Evolutionary conservation across 1,140 invertebrate species (phyloP).

Genomic region (Brachionus manjavacas): DNA sequence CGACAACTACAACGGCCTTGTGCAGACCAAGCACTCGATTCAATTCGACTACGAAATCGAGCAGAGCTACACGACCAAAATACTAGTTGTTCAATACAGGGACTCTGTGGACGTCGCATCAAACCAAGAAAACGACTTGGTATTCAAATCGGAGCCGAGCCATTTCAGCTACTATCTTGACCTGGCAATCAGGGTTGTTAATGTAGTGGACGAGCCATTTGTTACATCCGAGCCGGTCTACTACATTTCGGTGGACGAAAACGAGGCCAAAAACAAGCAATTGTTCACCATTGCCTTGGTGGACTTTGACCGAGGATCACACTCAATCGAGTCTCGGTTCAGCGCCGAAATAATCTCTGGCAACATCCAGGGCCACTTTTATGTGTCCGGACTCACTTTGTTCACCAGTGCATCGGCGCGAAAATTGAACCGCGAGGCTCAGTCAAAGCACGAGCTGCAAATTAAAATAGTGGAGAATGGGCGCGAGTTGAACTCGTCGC

Average conservation of each 20-base stretch:
- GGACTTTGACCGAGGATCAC: neutral
- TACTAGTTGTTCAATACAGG: neutral
- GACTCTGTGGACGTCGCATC: neutral
- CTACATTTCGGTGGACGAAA: neutral
- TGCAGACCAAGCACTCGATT: conserved; percentile 11
- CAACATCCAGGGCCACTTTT: conserved; percentile 10
- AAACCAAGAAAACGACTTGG: neutral
- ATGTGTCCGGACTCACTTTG: neutral
- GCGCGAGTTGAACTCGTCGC: neutral
- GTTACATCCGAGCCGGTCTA: neutral
- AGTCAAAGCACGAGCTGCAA: neutral
- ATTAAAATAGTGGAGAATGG: conserved; percentile 15
- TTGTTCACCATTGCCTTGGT: neutral
- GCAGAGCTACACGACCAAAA: neutral
- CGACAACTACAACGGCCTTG: neutral
- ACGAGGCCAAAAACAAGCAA: neutral
- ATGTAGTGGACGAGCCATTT: conserved; percentile 32
- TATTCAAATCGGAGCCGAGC: neutral
- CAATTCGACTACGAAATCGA: conserved; percentile 40
- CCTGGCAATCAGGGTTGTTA: neutral
- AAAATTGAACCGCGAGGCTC: conserved; percentile 19
- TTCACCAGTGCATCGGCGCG: neutral
- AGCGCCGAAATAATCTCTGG: neutral
- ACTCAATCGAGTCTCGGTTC: neutral
- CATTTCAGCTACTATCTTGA: neutral